phyloP scores from a whole-genome alignment of 2,113 vertebrate species.

The Erpornis zantholeuca region DNA sequence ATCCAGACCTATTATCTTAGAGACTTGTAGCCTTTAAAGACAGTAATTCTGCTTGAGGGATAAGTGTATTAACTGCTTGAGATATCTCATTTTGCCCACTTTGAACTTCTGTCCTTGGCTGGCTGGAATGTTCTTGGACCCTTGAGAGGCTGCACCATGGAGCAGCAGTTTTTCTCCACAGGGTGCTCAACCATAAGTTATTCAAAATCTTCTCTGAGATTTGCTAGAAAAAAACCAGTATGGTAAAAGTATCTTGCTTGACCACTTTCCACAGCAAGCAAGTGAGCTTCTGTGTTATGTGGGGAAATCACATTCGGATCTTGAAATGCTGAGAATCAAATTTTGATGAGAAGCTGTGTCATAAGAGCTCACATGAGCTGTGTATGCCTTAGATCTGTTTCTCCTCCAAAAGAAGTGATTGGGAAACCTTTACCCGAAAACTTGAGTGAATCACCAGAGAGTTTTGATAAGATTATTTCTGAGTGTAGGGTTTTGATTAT shows the following conservation, averaged over 20 bases:
- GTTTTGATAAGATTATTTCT: neutral
- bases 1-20: neutral
- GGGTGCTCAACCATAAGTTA: neutral
- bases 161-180: neutral
- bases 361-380: neutral
- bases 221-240: neutral
- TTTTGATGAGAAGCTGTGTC: neutral
- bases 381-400: neutral
- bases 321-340: neutral
- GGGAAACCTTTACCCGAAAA: neutral
- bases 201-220: neutral
- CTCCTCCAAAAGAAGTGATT: neutral
- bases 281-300: neutral
- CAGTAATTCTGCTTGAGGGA: neutral
- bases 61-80: neutral
- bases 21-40: neutral
- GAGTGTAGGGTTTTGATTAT: neutral
- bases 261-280: neutral
- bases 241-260: neutral
- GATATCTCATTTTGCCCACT: neutral
- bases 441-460: neutral
- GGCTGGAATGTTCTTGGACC: neutral
- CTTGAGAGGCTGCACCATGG: neutral
- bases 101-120: neutral
- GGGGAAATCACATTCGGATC: neutral